A percentile compares a stretch with the other conserved stretches of the same genome.
These are phyloP conservation scores for Petrophora chlorosata DNA, from an alignment of 2,888 invertebrate genomes.

Conservation along the genomic window DNA sequence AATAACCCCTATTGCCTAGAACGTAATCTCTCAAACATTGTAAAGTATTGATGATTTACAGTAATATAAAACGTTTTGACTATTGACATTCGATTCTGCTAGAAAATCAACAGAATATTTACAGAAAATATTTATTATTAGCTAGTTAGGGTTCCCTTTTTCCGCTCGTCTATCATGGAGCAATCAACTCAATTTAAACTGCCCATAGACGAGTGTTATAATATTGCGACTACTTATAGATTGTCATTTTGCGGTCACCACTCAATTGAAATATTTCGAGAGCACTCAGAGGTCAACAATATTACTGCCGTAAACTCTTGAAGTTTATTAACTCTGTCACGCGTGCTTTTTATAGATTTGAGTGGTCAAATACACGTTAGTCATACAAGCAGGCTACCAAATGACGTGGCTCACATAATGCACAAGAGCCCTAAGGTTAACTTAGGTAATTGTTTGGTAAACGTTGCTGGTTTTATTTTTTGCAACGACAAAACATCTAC, in stretches of 20 bases:
- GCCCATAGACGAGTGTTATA: conserved; percentile 31
- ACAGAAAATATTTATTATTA: too few relatives aligned
- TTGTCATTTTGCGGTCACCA: conserved; percentile 29
- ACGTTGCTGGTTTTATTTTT: too few relatives aligned
- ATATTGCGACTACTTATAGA: conserved; percentile 31
- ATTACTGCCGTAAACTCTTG: conserved; percentile 20
- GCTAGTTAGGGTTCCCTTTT: conserved; percentile 3
- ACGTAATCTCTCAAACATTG: too few relatives aligned
- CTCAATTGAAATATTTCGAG: conserved; percentile 40
- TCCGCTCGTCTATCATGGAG: conserved; percentile 6
- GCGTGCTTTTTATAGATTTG: not conserved
- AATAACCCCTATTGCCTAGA: too few relatives aligned
- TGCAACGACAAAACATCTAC: too few relatives aligned
- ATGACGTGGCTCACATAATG: not conserved
- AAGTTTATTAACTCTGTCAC: conserved; percentile 21
- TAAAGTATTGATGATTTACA: too few relatives aligned
- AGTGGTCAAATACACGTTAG: not conserved
- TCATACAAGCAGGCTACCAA: not conserved
- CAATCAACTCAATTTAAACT: conserved; percentile 32
- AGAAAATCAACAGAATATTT: too few relatives aligned
- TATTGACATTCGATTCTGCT: too few relatives aligned
- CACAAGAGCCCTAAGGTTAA: too few relatives aligned
- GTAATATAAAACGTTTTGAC: too few relatives aligned
- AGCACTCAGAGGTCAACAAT: conserved; percentile 39
- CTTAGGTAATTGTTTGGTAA: too few relatives aligned